A percentile compares a stretch with the other conserved stretches of the same genome.
phyloP scores from a whole-genome alignment of 1,140 invertebrate genomes.

The Drosophila albomicans region DNA sequence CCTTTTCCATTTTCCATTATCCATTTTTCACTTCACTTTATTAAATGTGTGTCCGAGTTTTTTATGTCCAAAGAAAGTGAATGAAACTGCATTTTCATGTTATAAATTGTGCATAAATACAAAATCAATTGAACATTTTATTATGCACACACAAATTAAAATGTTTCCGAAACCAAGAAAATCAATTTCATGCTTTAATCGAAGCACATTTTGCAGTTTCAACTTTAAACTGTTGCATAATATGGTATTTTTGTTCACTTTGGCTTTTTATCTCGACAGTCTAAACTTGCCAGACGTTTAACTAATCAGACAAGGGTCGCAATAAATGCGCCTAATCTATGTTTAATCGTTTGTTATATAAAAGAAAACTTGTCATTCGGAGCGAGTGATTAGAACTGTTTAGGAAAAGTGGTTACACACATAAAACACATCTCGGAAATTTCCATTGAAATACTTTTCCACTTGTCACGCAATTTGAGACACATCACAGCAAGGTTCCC shows the following conservation, averaged over 20 bases:
- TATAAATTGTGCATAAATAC: slow-evolving; percentile 7
- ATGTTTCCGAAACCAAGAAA: neutral
- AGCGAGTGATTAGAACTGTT: slow-evolving; percentile 7
- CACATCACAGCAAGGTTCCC: neutral
- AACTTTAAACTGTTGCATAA: too few species aligned
- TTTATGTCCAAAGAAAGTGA: slow-evolving; percentile 21
- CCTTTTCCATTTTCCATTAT: slow-evolving; percentile 52
- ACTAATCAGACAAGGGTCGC: slow-evolving; percentile 3
- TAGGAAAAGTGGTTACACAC: slow-evolving; percentile 10
- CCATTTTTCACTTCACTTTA: slow-evolving; percentile 56
- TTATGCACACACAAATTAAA: neutral
- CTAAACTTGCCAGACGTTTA: neutral
- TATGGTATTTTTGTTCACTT: neutral
- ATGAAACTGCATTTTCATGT: slow-evolving; percentile 26
- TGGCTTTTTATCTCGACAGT: neutral
- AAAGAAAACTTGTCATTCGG: neutral
- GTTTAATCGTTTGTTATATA: neutral
- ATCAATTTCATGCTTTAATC: neutral
- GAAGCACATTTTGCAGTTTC: neutral
- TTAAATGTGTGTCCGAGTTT: slow-evolving; percentile 23
- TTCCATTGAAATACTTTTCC: slow-evolving; percentile 38
- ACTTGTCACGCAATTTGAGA: slow-evolving; percentile 50
- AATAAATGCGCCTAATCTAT: slow-evolving; percentile 8
- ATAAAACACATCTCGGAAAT: slow-evolving; percentile 24
- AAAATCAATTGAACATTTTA: slow-evolving; percentile 26